Conservation (phyloP, 2,888 invertebrate species). For the Coremacera marginata region DNA sequence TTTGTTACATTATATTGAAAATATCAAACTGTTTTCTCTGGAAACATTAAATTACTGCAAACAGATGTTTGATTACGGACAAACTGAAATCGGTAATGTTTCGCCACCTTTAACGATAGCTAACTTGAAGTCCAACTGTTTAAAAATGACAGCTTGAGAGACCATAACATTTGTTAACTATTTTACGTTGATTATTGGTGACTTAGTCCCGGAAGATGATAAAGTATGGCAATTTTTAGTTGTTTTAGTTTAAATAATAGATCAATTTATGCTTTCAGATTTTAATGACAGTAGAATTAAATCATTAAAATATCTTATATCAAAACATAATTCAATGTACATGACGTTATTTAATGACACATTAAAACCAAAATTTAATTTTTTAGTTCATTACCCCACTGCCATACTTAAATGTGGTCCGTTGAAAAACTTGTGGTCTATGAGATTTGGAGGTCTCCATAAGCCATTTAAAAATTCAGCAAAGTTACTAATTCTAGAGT, state of each 20-base stretch:
- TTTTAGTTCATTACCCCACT: slow-evolving; percentile 37
- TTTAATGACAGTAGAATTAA: slow-evolving; percentile 19
- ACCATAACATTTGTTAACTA: slow-evolving; percentile 38
- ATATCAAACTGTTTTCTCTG: too few species aligned
- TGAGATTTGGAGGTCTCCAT: slow-evolving; percentile 34
- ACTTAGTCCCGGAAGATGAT: slow-evolving; percentile 35
- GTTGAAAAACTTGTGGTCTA: slow-evolving; percentile 37
- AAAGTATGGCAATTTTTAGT: slow-evolving; percentile 30
- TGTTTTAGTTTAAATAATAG: slow-evolving; percentile 36
- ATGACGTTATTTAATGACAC: slow-evolving; percentile 34
- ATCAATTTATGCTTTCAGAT: slow-evolving; percentile 25
- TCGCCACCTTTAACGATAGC: too few species aligned
- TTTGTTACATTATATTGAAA: too few species aligned
- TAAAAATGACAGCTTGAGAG: slow-evolving; percentile 43
- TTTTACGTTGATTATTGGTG: slow-evolving; percentile 41
- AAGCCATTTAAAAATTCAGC: slow-evolving; percentile 34
- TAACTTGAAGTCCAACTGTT: too few species aligned
- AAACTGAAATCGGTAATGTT: too few species aligned
- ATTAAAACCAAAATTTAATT: slow-evolving; percentile 41
- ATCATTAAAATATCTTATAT: slow-evolving; percentile 29
- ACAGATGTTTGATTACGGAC: too few species aligned
- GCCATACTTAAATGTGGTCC: slow-evolving; percentile 34
- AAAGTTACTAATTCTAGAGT: slow-evolving; percentile 32
- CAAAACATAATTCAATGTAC: slow-evolving; percentile 34
- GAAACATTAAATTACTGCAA: slow-evolving; percentile 28